Evolutionary conservation across 2,888 invertebrate species (phyloP), one percentile per base, ranked within the genome.

Genomic region (Nomada lathburiana): DNA sequence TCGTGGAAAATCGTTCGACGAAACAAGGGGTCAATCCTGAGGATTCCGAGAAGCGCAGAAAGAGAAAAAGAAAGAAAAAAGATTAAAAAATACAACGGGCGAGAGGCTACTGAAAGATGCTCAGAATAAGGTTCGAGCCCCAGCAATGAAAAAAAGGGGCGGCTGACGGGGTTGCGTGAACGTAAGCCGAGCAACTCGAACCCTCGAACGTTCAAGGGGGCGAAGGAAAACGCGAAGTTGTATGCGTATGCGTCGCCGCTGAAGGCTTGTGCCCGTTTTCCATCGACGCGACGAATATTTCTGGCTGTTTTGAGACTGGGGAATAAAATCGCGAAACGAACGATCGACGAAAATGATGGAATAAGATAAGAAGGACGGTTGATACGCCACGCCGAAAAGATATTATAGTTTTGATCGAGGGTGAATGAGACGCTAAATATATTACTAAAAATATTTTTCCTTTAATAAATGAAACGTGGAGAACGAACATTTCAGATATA

Each of bases 131-230:
- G 60, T 76, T 62, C 50, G 20, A 52, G 68, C 23, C n/a, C 44
- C 63, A 4, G 53, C 59, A 68, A 26, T 57, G 57, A 62, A 47
- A 53, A 23, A 64, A 53, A 53, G 63, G 68, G 65, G 57, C 23
- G 47, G 80, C 50, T 29, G 72, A 62, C 20, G 62, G 44, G 62
- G 42, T 13, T 62, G 62, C 71, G 74, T 60, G 76, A 71, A 75
- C 72, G 83, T 72, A 81, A 81, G 87, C 74, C 75, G 80, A 82
- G 88, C 85, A 86, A 74, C 85, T 86, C 80, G 86, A 86, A 84
- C 77, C 77, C 80, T 80, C 69, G 84, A 84, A 67, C 82, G 82
- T 80, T 88, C 80, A 80, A 86, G 83, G 79, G 83, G 85, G 75
- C 76, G 83, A 78, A 80, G 69, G 78, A 80, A 81, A 82, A 85